Base-by-base conservation (phyloP, 2,888 invertebrate species). In the Pammene aurita region DNA sequence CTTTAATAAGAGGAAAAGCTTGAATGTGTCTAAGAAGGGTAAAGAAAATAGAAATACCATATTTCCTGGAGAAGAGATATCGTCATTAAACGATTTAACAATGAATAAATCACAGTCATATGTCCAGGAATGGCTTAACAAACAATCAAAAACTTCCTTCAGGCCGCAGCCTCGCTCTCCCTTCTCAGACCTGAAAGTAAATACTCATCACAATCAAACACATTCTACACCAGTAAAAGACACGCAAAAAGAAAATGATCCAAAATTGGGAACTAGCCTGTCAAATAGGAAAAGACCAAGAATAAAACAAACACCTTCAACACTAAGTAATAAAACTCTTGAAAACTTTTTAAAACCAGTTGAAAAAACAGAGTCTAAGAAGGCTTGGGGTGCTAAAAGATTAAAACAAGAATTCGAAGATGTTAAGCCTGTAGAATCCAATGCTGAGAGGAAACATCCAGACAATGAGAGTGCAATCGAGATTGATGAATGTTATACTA, bases 61-160 rank as follows among this genome's bases (percentile, higher is more conserved):
- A 38, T 81, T 85, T 66, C 81, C 83, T 72, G 89, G 89, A 66
- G 89, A 91, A 80, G 73, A 76, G 67, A 77, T 78, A 54, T 77
- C 79, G 68, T 66, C 70, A 52, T 10, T 68, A 16, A 72, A 72
- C 41, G 70, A 72, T 60, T 67, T 61, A 41, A 84, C 77, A 77
- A 90, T 90, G 89, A 83, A 86, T 38, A 84, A 82, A 61, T 80
- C 81, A 18, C 77, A 76, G 35, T 79, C 75, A 55, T 83, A 84
- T 80, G 88, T 92, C 10, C 78, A 86, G 66, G 76, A 88, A 50
- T 92, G 92, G 92, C 78, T 92, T 5, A 80, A 82, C 55, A 80
- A 81, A 61, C 84, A 78, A 80, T 78, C 83, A 56, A 73, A 69
- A 55, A 67, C 62, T 18, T 70, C 63, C 60, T 42, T 48, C 44